Evolutionary conservation across 2,797 vertebrate genomes (phyloP).

Genomic region (Sorex maritimensis): DNA sequence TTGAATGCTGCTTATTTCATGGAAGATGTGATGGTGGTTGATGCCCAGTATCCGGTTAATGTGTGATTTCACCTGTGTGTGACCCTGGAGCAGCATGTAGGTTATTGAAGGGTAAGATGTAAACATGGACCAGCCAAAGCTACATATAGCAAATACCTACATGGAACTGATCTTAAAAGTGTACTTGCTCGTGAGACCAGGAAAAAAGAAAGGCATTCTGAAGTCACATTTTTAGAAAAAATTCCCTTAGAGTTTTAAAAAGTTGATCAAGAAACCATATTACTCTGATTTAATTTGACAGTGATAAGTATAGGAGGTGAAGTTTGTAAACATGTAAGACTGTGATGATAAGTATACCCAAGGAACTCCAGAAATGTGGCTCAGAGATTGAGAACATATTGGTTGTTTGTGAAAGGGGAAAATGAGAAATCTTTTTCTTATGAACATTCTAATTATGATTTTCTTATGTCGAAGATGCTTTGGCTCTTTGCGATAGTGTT

Average conservation of each 20-base stretch:
- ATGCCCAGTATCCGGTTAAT: not conserved
- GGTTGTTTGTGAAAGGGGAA: not conserved
- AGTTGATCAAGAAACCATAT: conserved; percentile 16
- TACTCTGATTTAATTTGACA: not conserved
- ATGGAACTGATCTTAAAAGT: not conserved
- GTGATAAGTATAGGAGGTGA: not conserved
- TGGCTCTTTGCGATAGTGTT: not conserved
- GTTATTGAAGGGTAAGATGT: not conserved
- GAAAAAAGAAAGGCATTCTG: not conserved
- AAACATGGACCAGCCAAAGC: not conserved
- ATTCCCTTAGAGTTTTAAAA: not conserved
- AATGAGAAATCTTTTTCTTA: conserved; percentile 13
- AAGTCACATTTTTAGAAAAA: not conserved
- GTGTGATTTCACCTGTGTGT: not conserved
- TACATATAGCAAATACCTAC: not conserved
- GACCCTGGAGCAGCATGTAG: not conserved
- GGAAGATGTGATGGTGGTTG: not conserved
- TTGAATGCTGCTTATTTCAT: not conserved
- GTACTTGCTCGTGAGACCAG: not conserved
- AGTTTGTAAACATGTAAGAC: not conserved
- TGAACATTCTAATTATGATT: not conserved
- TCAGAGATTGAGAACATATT: not conserved
- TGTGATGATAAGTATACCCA: not conserved
- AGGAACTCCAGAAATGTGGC: conserved; percentile 10
- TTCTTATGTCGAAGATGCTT: not conserved